phyloP scores from a whole-genome alignment of 2,113 vertebrate genomes.

The Xyrauchen texanus region DNA sequence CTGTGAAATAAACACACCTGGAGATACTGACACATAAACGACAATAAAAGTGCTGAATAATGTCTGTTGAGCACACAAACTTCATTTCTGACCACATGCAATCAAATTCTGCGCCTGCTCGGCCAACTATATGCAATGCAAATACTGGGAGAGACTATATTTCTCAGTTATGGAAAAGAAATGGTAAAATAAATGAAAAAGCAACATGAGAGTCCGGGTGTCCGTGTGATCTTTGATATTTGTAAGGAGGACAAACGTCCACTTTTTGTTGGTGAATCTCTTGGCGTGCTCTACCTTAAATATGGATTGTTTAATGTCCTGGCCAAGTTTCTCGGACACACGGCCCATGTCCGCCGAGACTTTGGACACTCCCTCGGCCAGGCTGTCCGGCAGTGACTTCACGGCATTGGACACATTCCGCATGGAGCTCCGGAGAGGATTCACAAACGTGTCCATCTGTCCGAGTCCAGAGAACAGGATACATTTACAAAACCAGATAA shows the following conservation, averaged over 20 bases:
- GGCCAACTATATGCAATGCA: too few species aligned
- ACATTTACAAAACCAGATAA: too few species aligned
- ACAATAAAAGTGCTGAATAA: neutral
- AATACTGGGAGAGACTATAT: too few species aligned
- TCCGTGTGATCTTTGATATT: neutral
- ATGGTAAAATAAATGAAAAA: too few species aligned
- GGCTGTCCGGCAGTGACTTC: slow-evolving; percentile 94
- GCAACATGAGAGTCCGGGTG: neutral
- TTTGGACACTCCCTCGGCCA: slow-evolving; percentile 97
- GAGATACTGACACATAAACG: neutral
- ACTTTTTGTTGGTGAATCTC: neutral
- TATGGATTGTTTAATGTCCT: slow-evolving; percentile 96
- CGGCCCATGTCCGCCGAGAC: slow-evolving; percentile 98
- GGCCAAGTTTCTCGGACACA: slow-evolving; percentile 95
- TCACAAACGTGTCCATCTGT: slow-evolving; percentile 98
- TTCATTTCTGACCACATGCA: neutral
- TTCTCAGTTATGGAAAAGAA: too few species aligned
- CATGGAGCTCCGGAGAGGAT: slow-evolving; percentile 97
- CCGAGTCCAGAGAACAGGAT: slow-evolving; percentile 30
- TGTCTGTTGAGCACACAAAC: too few species aligned
- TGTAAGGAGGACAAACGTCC: neutral
- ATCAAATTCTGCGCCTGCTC: too few species aligned
- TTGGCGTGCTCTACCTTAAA: slow-evolving; percentile 82
- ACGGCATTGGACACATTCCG: slow-evolving; percentile 97
- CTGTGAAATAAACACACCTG: slow-evolving; percentile 62